Conservation (phyloP, 64 coral and sea anemone species). For the Stylophora pistillata region DNA sequence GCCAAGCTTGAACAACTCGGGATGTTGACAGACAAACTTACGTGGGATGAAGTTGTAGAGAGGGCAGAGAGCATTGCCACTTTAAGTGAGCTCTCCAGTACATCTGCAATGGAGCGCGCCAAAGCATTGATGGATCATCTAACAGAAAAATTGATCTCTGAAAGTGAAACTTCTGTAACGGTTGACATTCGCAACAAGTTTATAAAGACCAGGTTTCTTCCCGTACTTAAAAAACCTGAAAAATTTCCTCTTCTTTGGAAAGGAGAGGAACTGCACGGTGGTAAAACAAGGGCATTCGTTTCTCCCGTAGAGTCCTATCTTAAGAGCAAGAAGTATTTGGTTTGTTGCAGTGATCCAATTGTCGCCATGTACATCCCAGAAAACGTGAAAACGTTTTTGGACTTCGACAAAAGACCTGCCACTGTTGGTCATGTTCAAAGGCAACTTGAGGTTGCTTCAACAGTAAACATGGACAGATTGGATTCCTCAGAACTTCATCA, state of each 20-base stretch:
- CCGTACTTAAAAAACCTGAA: conserved; percentile 62
- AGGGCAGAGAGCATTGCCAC: conserved; percentile 57
- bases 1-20: conserved; percentile 63
- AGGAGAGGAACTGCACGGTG: conserved; percentile 30
- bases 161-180: neutral
- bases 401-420: neutral
- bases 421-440: conserved; percentile 3
- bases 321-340: conserved; percentile 27
- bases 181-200: conserved; percentile 20
- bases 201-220: conserved; percentile 59
- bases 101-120: conserved; percentile 1
- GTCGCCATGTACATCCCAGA: neutral
- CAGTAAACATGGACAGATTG: neutral
- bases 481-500: neutral
- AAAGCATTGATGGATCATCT: conserved; percentile 44
- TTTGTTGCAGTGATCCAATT: conserved; percentile 56
- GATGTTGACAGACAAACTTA: conserved; percentile 67
- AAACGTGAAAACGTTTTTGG: neutral
- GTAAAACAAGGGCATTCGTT: neutral
- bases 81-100: neutral
- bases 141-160: conserved; percentile 11
- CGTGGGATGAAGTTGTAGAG: conserved; percentile 62
- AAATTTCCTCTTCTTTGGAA: conserved; percentile 76
- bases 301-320: conserved; percentile 57
- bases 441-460: conserved; percentile 17